Percentiles rank a stretch among this genome's conserved stretches.
Conservation (phyloP, 1,140 invertebrate genomes). For the Procambarus virginalis region DNA sequence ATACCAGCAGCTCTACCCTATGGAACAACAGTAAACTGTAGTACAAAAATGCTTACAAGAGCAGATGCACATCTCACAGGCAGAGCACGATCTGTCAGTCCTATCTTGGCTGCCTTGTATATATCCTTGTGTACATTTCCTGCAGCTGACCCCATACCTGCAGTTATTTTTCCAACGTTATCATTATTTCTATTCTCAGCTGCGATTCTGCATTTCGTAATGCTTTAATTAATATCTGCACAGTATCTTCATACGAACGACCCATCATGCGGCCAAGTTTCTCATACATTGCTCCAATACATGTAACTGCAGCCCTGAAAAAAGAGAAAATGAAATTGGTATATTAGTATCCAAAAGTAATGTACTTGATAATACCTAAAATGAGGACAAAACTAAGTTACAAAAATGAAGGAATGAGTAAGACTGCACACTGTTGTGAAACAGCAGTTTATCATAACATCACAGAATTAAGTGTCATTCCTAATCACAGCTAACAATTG, state of each 20-base stretch:
- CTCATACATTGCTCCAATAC: constrained; percentile 97
- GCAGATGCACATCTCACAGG: constrained; percentile 90
- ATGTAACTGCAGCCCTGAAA: constrained; percentile 93
- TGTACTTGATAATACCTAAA: too few species aligned
- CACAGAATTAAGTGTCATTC: too few species aligned
- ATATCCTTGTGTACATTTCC: constrained; percentile 92
- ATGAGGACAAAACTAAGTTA: too few species aligned
- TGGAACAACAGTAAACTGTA: neutral
- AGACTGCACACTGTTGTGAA: too few species aligned
- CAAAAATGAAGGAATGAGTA: too few species aligned
- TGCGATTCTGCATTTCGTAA: constrained; percentile 95
- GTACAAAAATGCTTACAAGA: constrained; percentile 77
- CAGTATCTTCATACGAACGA: constrained; percentile 97
- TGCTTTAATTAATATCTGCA: constrained; percentile 92
- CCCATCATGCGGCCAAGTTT: constrained; percentile 99
- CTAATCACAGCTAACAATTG: too few species aligned
- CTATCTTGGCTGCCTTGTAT: constrained; percentile 89
- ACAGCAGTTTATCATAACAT: too few species aligned
- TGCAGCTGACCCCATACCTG: constrained; percentile 91
- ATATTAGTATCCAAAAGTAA: too few species aligned
- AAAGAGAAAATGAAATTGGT: neutral
- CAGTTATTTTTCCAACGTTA: constrained; percentile 85
- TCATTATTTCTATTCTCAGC: constrained; percentile 96
- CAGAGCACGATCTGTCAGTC: constrained; percentile 92
- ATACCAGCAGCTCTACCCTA: neutral